These are phyloP conservation scores for Euwallacea similis DNA, from an alignment of 1,140 invertebrate genomes.

Conservation along the genomic window DNA sequence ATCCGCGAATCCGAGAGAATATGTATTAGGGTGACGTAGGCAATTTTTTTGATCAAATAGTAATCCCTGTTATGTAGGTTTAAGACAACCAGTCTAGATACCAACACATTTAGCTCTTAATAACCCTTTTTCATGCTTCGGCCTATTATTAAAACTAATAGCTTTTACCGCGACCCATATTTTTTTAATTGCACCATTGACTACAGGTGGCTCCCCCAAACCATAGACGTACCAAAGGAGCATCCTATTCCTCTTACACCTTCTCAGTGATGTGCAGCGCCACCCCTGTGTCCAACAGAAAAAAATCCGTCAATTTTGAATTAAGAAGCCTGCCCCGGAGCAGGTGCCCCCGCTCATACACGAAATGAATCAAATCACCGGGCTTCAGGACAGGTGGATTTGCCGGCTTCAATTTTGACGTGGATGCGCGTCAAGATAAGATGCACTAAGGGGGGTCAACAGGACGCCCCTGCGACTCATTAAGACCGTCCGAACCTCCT, in stretches of 20 bases:
- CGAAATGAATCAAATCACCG: conserved; percentile 30
- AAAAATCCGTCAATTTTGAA: not conserved
- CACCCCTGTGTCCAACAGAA: conserved; percentile 9
- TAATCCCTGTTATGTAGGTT: not conserved
- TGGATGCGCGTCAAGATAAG: conserved; percentile 19
- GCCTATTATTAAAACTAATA: conserved; percentile 8
- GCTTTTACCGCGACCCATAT: conserved; percentile 6
- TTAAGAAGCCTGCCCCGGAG: conserved; percentile 1
- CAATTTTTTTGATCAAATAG: no score
- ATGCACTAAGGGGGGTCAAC: no score
- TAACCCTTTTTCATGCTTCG: not conserved
- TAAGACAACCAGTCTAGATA: not conserved
- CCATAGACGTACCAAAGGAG: not conserved
- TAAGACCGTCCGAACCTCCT: not conserved
- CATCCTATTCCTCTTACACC: not conserved
- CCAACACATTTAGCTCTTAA: not conserved
- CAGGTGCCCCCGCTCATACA: conserved; percentile 22
- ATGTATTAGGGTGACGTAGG: no score
- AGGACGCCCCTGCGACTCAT: no score
- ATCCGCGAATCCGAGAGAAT: no score
- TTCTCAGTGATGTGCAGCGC: not conserved
- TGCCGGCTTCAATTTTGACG: conserved; percentile 28
- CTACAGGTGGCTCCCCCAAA: not conserved
- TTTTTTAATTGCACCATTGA: conserved; percentile 6
- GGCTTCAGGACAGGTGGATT: conserved; percentile 25